phyloP scores from a whole-genome alignment of 1,140 invertebrate species.

The Matsumurasca onukii region DNA sequence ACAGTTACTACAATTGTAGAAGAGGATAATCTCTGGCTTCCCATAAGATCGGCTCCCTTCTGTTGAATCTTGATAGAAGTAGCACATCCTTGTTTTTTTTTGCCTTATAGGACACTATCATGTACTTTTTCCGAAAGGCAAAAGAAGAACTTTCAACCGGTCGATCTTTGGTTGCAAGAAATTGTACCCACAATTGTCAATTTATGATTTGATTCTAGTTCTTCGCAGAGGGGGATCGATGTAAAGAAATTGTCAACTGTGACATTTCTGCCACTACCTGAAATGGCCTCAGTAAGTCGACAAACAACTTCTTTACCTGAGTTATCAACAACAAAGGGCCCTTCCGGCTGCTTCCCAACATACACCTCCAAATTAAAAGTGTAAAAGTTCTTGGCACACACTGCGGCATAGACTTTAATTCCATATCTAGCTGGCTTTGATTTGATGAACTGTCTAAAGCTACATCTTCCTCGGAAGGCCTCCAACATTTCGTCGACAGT shows the following conservation, averaged over 20 bases:
- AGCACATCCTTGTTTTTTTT: slow-evolving; percentile 13
- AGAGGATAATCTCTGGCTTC: slow-evolving; percentile 44
- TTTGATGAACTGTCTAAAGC: slow-evolving; percentile 45
- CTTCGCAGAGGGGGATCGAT: too few species aligned
- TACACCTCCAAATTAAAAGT: slow-evolving; percentile 44
- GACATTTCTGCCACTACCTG: slow-evolving; percentile 36
- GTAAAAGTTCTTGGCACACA: slow-evolving; percentile 44
- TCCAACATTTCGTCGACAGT: too few species aligned
- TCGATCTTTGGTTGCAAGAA: slow-evolving; percentile 34
- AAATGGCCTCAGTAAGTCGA: slow-evolving; percentile 36
- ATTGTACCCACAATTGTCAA: slow-evolving; percentile 44
- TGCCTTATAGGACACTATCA: not conserved
- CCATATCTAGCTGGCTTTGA: slow-evolving; percentile 41
- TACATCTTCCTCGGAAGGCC: too few species aligned
- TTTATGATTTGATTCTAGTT: too few species aligned
- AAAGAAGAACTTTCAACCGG: not conserved
- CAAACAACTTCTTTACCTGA: slow-evolving; percentile 38
- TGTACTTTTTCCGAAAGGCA: not conserved
- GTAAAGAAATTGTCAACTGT: slow-evolving; percentile 42
- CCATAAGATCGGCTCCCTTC: slow-evolving; percentile 4
- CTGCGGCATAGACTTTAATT: slow-evolving; percentile 41
- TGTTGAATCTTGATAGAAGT: not conserved
- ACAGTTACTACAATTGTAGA: slow-evolving; percentile 45
- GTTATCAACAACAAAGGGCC: slow-evolving; percentile 42
- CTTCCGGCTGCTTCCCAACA: slow-evolving; percentile 43